A percentile compares a stretch with the other conserved stretches of the same genome.
These are phyloP conservation scores for Danaus melanippus DNA, from an alignment of 1,140 invertebrate genomes.

Conservation along the genomic window DNA sequence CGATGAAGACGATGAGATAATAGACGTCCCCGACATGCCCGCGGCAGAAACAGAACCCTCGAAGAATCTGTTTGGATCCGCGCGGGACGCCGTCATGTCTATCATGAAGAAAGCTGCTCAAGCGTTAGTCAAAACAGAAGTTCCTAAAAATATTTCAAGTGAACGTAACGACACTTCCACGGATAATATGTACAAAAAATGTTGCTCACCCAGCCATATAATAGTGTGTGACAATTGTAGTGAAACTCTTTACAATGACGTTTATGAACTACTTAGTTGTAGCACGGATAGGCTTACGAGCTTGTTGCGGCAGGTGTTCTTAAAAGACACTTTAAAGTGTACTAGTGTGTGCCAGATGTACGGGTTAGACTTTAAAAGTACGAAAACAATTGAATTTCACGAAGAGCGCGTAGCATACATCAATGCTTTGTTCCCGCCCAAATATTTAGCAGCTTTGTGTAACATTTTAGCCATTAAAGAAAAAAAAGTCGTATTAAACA, in stretches of 20 bases:
- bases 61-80: slow-evolving; percentile 86
- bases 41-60: slow-evolving; percentile 63
- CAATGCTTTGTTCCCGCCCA: slow-evolving; percentile 74
- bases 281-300: slow-evolving; percentile 70
- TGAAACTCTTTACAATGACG: slow-evolving; percentile 75
- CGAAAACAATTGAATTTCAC: slow-evolving; percentile 61
- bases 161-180: slow-evolving; percentile 57
- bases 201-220: slow-evolving; percentile 77
- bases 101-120: slow-evolving; percentile 92
- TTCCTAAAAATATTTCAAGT: slow-evolving; percentile 69
- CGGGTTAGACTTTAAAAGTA: slow-evolving; percentile 75
- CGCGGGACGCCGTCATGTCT: slow-evolving; percentile 87
- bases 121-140: slow-evolving; percentile 81
- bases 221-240: slow-evolving; percentile 81
- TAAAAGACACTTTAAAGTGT: slow-evolving; percentile 72
- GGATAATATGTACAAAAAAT: slow-evolving; percentile 69
- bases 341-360: slow-evolving; percentile 72
- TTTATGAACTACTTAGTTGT: slow-evolving; percentile 80
- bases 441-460: slow-evolving; percentile 83
- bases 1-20: slow-evolving; percentile 77
- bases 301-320: slow-evolving; percentile 71
- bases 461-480: slow-evolving; percentile 79
- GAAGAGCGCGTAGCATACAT: slow-evolving; percentile 70
- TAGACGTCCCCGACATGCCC: slow-evolving; percentile 64
- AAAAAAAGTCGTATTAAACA: slow-evolving; percentile 78